Evolutionary conservation across 2,113 vertebrate genomes (phyloP).

Genomic region (Syngnathus typhle): DNA sequence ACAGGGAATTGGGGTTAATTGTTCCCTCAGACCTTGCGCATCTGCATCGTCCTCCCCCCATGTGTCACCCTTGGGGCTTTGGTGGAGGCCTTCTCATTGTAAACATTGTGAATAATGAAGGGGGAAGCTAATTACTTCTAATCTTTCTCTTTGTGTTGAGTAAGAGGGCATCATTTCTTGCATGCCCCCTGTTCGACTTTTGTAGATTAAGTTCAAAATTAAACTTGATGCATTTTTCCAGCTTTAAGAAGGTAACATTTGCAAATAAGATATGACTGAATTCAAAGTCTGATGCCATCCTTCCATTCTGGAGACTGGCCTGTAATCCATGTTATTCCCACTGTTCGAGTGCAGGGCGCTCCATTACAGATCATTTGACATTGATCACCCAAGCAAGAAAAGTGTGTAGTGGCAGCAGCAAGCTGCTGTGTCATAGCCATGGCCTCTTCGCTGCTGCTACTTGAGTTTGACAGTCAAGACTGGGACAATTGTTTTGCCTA

Average conservation of each 20-base stretch:
- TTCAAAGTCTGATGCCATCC: not conserved
- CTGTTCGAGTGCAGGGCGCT: not conserved
- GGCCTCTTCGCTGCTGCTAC: not conserved
- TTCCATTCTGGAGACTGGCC: not conserved
- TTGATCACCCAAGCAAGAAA: constrained; percentile 4
- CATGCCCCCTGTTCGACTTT: constrained; percentile 18
- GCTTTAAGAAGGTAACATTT: not conserved
- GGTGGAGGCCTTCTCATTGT: constrained; percentile 44
- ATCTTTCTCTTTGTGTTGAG: constrained; percentile 32
- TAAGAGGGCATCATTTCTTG: constrained; percentile 20
- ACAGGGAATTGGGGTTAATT: constrained; percentile 22
- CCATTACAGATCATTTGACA: constrained; percentile 1
- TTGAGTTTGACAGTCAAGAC: not conserved
- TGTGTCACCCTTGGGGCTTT: constrained; percentile 38
- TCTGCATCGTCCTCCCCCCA: constrained; percentile 25
- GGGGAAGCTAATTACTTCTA: constrained; percentile 48
- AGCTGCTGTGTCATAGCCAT: not conserved
- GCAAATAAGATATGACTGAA: constrained; percentile 3
- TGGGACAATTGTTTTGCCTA: not conserved
- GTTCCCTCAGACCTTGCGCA: constrained; percentile 27
- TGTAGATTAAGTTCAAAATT: constrained; percentile 19
- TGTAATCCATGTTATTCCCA: not conserved
- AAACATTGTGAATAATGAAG: constrained; percentile 44
- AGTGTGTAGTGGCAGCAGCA: not conserved
- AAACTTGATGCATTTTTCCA: constrained; percentile 32